Conservation (phyloP, 2,113 vertebrate species). For the Scolopax mira region DNA sequence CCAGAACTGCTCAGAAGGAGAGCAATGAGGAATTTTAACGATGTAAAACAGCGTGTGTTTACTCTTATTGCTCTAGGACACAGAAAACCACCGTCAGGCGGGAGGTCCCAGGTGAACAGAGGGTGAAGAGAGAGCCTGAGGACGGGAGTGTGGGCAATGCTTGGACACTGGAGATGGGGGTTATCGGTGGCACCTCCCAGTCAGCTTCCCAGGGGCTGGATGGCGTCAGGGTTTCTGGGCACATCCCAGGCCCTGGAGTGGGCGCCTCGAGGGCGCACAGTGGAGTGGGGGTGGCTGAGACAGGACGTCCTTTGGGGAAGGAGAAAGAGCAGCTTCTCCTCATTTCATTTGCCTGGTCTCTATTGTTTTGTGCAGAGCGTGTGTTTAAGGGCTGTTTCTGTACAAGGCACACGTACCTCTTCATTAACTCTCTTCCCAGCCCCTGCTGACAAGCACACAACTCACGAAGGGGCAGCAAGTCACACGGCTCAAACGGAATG, state of each 20-base stretch:
- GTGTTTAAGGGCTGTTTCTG: not conserved
- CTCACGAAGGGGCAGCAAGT: not conserved
- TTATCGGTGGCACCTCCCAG: not conserved
- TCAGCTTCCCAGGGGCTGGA: not conserved
- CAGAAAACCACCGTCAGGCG: not conserved
- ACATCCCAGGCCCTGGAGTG: fast-evolving
- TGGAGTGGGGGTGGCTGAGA: not conserved
- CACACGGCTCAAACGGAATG: fast-evolving
- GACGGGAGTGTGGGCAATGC: not conserved
- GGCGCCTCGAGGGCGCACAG: fast-evolving
- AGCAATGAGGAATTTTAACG: not conserved
- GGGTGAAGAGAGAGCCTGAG: not conserved
- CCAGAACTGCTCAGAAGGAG: not conserved
- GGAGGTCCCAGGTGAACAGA: not conserved
- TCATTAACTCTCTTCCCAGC: not conserved
- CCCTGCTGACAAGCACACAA: not conserved
- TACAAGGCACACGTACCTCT: fast-evolving
- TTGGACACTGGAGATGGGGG: not conserved
- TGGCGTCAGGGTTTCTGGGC: not conserved
- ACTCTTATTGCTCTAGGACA: not conserved
- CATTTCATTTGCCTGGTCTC: not conserved
- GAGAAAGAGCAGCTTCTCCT: not conserved
- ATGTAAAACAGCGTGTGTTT: not conserved
- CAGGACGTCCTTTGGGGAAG: not conserved
- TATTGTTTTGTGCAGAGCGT: fast-evolving